These are phyloP conservation scores for Salvator merianae DNA, from an alignment of 2,113 vertebrate species.

Conservation along the genomic window DNA sequence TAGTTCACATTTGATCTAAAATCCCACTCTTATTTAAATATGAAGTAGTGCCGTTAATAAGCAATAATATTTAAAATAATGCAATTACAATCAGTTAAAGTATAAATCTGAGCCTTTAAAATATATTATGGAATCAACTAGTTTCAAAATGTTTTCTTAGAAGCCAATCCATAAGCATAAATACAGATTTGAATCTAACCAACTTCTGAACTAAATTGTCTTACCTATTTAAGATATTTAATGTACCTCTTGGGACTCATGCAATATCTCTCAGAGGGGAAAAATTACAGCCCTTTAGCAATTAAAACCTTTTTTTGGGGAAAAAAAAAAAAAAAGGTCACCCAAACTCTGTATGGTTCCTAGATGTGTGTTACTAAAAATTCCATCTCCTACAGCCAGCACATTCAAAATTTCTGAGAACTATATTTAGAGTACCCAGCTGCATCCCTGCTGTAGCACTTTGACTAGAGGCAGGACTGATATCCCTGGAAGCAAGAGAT, in stretches of 20 bases:
- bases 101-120: slow-evolving; percentile 29
- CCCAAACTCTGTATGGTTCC: too few relatives aligned
- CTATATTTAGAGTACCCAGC: too few relatives aligned
- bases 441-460: too few relatives aligned
- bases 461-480: too few relatives aligned
- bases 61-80: slow-evolving; percentile 30
- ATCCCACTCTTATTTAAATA: slow-evolving; percentile 43
- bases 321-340: too few relatives aligned
- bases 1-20: slow-evolving; percentile 52
- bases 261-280: too few relatives aligned
- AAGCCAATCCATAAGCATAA: not conserved
- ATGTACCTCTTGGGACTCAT: not conserved
- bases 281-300: too few relatives aligned
- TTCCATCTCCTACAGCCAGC: too few relatives aligned
- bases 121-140: not conserved
- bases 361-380: too few relatives aligned
- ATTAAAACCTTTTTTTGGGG: too few relatives aligned
- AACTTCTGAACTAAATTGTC: not conserved
- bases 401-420: too few relatives aligned
- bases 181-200: not conserved
- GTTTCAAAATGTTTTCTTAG: not conserved
- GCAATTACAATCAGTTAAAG: slow-evolving; percentile 21
- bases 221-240: not conserved
- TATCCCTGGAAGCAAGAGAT: too few relatives aligned
- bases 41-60: slow-evolving; percentile 51